Percentiles rank a stretch among this genome's conserved stretches.
phyloP scores from a whole-genome alignment of 2,888 invertebrate species.

The Catocala nupta region DNA sequence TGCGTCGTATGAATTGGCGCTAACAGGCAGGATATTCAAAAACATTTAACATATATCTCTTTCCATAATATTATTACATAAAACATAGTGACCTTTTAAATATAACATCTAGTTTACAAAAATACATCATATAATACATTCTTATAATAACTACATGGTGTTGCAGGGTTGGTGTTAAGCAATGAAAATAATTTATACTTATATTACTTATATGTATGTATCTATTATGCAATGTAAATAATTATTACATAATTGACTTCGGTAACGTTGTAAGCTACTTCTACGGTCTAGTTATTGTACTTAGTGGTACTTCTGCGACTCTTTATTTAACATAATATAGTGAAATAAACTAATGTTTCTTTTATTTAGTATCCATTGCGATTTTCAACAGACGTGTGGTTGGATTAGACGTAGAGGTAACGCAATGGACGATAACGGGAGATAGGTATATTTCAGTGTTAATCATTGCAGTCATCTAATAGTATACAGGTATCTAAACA shows the following conservation, averaged over 20 bases:
- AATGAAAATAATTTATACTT: slow-evolving; percentile 47
- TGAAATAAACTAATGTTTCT: background rate
- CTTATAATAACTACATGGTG: slow-evolving; percentile 16
- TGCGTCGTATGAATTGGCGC: too few relatives aligned
- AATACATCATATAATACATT: slow-evolving; percentile 42
- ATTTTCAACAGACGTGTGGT: background rate
- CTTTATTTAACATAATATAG: slow-evolving; percentile 40
- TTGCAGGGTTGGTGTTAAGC: slow-evolving; percentile 34
- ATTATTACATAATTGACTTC: slow-evolving; percentile 77
- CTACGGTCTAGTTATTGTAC: slow-evolving; percentile 81
- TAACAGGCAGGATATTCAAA: too few relatives aligned
- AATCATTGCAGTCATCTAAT: background rate
- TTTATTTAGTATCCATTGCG: background rate
- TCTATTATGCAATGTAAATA: slow-evolving; percentile 57
- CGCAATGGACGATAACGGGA: background rate
- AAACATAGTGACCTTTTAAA: slow-evolving; percentile 6
- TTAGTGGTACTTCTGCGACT: slow-evolving; percentile 73
- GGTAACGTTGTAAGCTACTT: slow-evolving; percentile 70
- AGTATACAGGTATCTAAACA: slow-evolving; percentile 1
- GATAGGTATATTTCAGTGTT: background rate
- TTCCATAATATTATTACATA: too few relatives aligned
- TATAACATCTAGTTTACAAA: slow-evolving; percentile 43
- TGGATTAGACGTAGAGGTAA: background rate
- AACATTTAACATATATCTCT: too few relatives aligned
- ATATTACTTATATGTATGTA: slow-evolving; percentile 42